phyloP scores from a whole-genome alignment of 2,113 vertebrate species.

The Gavia stellata region DNA sequence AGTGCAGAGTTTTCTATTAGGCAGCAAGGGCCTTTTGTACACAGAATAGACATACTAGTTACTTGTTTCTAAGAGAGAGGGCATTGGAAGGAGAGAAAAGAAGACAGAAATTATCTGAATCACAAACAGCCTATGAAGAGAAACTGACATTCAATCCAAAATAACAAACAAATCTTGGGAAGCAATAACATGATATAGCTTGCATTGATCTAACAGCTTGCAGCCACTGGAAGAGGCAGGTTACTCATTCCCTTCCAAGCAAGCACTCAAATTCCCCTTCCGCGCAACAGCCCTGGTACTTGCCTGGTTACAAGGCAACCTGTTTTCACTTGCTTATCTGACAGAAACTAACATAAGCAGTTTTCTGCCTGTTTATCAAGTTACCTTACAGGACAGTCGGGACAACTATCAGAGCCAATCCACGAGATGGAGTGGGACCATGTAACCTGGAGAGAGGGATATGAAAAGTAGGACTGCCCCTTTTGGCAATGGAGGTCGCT shows the following conservation, averaged over 20 bases:
- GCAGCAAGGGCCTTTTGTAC: not conserved
- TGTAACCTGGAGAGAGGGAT: not conserved
- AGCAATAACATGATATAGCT: not conserved
- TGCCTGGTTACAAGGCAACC: not conserved
- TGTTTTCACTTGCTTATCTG: not conserved
- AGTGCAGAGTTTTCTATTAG: not conserved
- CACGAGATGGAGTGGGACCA: not conserved
- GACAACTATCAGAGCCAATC: not conserved
- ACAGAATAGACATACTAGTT: not conserved
- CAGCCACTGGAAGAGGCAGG: not conserved
- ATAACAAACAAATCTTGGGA: not conserved
- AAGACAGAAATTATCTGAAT: not conserved
- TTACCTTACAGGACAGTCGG: not conserved
- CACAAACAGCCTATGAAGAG: not conserved
- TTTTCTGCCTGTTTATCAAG: not conserved
- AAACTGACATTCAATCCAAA: not conserved
- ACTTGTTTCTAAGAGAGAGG: not conserved
- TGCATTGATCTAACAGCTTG: not conserved
- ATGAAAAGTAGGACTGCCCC: not conserved
- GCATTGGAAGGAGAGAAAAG: not conserved
- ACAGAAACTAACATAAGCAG: not conserved
- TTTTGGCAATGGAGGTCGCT: not conserved
- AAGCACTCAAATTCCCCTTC: not conserved
- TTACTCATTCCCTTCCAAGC: not conserved
- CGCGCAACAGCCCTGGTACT: not conserved